phyloP scores from a whole-genome alignment of 2,888 invertebrate species.

The Pecten maximus region DNA sequence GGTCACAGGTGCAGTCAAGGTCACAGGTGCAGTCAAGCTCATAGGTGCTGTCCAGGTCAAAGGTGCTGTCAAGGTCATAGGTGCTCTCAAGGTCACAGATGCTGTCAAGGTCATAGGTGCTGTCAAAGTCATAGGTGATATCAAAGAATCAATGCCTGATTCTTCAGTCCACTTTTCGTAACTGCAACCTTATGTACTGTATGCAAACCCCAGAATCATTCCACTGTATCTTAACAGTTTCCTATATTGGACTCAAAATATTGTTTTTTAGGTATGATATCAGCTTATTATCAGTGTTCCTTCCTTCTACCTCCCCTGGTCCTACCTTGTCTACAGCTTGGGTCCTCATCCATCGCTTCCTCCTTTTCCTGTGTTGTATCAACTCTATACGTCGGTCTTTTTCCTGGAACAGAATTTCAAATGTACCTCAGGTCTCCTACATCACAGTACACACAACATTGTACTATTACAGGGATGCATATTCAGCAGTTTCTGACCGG shows the following conservation, averaged over 20 bases:
- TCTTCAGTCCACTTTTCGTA: too few relatives aligned
- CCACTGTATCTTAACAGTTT: too few relatives aligned
- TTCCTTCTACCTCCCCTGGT: too few relatives aligned
- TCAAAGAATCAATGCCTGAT: too few relatives aligned
- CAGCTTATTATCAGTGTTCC: too few relatives aligned
- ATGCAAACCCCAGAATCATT: too few relatives aligned
- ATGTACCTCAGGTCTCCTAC: background rate
- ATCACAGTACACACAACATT: background rate
- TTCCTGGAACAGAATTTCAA: constrained; percentile 69
- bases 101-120: background rate
- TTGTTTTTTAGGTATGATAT: too few relatives aligned
- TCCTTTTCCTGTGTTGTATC: constrained; percentile 73
- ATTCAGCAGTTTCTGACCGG: too few relatives aligned
- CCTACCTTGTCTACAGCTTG: constrained; percentile 60
- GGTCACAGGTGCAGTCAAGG: background rate
- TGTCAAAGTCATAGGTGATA: background rate
- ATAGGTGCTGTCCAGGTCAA: background rate
- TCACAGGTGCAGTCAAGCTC: background rate
- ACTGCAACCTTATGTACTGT: too few relatives aligned
- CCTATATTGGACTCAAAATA: too few relatives aligned
- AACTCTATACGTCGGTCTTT: constrained; percentile 80
- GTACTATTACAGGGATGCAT: too few relatives aligned
- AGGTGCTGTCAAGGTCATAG: background rate
- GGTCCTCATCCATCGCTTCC: constrained; percentile 72
- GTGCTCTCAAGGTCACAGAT: background rate